These are phyloP conservation scores for Neogale vison DNA, from an alignment of 2,113 vertebrate genomes.

Conservation along the genomic window DNA sequence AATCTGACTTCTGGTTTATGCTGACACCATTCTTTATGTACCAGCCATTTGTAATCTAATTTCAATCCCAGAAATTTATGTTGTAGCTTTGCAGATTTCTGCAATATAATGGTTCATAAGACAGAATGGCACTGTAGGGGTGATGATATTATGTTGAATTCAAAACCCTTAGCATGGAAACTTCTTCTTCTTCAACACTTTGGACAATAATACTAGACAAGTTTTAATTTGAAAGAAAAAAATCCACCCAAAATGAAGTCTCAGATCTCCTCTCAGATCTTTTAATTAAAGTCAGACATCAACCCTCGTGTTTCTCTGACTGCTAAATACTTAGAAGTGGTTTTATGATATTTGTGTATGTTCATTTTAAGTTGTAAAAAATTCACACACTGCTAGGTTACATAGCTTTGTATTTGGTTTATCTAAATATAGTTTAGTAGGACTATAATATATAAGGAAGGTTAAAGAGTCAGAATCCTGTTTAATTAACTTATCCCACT, in stretches of 20 bases:
- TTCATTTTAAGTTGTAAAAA: constrained; percentile 79
- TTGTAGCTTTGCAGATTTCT: constrained; percentile 12
- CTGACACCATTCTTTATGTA: not conserved
- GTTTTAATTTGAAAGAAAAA: constrained; percentile 66
- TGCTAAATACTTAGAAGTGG: constrained; percentile 81
- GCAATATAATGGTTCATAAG: not conserved
- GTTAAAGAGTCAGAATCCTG: constrained; percentile 81
- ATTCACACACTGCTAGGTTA: constrained; percentile 69
- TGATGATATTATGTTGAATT: constrained; percentile 42
- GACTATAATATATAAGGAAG: constrained; percentile 72
- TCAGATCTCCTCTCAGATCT: constrained; percentile 73
- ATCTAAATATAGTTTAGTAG: constrained; percentile 85
- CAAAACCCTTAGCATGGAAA: constrained; percentile 40
- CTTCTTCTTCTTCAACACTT: constrained; percentile 30
- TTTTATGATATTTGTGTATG: constrained; percentile 79
- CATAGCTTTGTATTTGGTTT: constrained; percentile 82
- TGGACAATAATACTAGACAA: constrained; percentile 52
- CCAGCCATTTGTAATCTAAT: not conserved
- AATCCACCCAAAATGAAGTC: constrained; percentile 57
- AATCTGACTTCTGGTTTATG: not conserved
- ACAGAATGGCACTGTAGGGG: not conserved
- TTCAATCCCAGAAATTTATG: not conserved
- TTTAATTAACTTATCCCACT: constrained; percentile 81
- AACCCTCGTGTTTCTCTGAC: constrained; percentile 74
- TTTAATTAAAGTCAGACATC: constrained; percentile 83